phyloP scores from a whole-genome alignment of 2,797 vertebrate genomes.

The Emydoidea blandingii region DNA sequence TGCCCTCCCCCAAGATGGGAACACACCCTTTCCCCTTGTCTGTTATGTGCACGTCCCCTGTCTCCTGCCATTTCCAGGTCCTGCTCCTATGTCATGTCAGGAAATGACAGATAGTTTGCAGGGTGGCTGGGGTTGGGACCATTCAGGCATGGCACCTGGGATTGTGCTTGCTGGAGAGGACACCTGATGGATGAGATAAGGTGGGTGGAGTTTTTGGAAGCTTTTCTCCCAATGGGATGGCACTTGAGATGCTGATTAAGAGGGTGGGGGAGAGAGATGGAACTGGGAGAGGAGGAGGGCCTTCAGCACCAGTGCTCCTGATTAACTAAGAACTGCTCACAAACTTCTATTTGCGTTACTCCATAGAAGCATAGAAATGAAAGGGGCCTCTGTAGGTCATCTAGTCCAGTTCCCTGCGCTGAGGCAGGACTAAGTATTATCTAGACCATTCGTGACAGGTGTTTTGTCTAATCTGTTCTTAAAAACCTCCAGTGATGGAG shows the following conservation, averaged over 20 bases:
- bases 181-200: neutral
- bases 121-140: neutral
- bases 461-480: neutral
- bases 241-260: neutral
- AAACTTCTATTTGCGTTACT: neutral
- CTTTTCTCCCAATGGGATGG: neutral
- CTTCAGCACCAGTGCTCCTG: neutral
- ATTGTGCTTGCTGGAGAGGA: neutral
- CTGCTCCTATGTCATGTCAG: neutral
- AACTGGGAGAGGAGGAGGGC: neutral
- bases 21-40: neutral
- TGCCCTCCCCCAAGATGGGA: neutral
- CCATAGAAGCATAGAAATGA: neutral
- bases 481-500: neutral
- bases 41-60: neutral
- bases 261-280: neutral
- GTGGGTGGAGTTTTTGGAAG: neutral
- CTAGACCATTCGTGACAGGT: neutral
- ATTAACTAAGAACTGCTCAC: neutral
- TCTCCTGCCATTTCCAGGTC: neutral
- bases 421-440: neutral
- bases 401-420: neutral
- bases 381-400: neutral
- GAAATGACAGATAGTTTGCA: neutral
- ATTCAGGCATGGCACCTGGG: accelerated